These are phyloP conservation scores for Latrodectus hesperus DNA, from an alignment of 2,888 invertebrate species.

Conservation along the genomic window DNA sequence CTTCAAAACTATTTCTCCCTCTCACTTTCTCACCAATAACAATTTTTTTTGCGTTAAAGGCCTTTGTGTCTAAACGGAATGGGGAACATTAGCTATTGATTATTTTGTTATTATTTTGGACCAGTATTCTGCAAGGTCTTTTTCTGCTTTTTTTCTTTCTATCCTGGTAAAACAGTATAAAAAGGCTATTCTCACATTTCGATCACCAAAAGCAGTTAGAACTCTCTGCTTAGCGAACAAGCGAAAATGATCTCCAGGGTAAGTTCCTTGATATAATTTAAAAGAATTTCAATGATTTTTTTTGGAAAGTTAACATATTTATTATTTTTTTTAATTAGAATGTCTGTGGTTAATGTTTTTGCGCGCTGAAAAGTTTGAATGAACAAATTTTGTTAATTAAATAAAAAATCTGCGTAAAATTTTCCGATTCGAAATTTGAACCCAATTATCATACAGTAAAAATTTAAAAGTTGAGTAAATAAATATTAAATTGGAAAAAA, in stretches of 20 bases:
- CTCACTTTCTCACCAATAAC: conserved; percentile 8
- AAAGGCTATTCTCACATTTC: neutral
- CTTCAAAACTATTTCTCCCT: neutral
- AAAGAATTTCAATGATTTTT: neutral
- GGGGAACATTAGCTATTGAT: conserved; percentile 31
- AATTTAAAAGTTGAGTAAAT: too few relatives aligned
- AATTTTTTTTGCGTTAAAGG: neutral
- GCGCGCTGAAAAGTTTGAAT: neutral
- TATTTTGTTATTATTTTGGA: conserved; percentile 23
- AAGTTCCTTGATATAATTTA: conserved; percentile 2
- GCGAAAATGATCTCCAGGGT: conserved; percentile 55
- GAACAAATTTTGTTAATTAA: neutral
- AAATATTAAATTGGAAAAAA: neutral
- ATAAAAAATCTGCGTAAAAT: too few relatives aligned
- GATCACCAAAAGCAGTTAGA: conserved; percentile 20
- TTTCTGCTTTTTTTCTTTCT: conserved; percentile 10
- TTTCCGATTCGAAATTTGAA: too few relatives aligned
- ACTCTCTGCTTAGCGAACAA: conserved; percentile 1
- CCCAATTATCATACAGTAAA: too few relatives aligned
- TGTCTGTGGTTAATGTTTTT: neutral
- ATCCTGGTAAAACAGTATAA: conserved; percentile 18
- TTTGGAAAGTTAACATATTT: neutral
- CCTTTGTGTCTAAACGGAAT: conserved; percentile 34
- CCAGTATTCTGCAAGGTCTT: conserved; percentile 48
- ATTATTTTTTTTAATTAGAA: neutral